Conservation (phyloP, 2,888 invertebrate genomes). For the Pyrocoelia pectoralis region DNA sequence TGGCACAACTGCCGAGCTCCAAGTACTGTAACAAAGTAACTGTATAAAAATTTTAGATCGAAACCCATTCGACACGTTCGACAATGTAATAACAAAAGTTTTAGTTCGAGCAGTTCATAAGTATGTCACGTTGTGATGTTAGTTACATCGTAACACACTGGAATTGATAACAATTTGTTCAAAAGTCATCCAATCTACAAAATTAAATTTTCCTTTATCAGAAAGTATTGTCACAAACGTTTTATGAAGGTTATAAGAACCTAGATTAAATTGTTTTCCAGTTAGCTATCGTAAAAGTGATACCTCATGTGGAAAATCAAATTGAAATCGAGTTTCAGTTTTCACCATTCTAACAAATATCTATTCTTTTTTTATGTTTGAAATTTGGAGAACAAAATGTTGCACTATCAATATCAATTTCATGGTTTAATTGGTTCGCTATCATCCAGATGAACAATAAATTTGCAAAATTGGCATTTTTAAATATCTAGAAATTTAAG, state of each 20-base stretch:
- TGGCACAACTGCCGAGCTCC: too few species aligned
- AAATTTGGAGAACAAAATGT: too few species aligned
- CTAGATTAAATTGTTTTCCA: constrained; percentile 1
- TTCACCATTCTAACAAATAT: neutral
- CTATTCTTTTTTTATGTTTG: too few species aligned
- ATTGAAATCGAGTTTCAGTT: neutral
- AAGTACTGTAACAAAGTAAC: too few species aligned
- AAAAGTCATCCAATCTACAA: neutral
- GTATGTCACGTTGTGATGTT: neutral
- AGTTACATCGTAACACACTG: neutral
- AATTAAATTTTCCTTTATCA: neutral
- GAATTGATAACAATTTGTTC: neutral
- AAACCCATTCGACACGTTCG: neutral
- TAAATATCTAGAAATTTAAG: too few species aligned
- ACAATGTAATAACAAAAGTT: neutral
- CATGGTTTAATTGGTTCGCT: too few species aligned
- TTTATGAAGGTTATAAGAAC: neutral
- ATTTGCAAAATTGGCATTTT: too few species aligned
- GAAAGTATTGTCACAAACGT: neutral
- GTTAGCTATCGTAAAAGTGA: neutral
- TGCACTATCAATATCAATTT: too few species aligned
- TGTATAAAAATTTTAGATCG: too few species aligned
- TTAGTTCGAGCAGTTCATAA: neutral
- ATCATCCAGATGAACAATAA: too few species aligned
- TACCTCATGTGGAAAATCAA: constrained; percentile 1